Evolutionary conservation across 2,888 invertebrate species (phyloP), one percentile per base, ranked within the genome.

Genomic region (Mythimna loreyi): DNA sequence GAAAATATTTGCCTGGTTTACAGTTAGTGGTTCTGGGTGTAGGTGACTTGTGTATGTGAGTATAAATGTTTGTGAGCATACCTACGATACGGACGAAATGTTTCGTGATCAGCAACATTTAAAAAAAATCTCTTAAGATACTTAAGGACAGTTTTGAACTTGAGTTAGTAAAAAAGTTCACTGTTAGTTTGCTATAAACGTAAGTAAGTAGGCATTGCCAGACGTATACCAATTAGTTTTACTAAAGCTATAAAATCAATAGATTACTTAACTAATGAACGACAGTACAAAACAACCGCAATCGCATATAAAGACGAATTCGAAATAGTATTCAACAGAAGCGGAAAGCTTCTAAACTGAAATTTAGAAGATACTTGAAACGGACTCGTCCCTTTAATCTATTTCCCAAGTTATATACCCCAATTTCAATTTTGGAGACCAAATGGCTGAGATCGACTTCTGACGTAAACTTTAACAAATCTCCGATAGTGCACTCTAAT

Each of bases 401-500:
- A 60, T 49, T 58, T 47, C 57, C 28, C 8, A 60, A 78, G 45
- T 56, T 47, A 33, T 45, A 47, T 67, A 21, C 19, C 49, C 52
- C n/a, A 36, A 66, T 49, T 72, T 66, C 21, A 67, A 66, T 72
- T 76, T 66, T 66, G 50, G 45, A 40, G 59, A 61, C 47, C 52
- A 59, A 73, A 74, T 80, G 58, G 69, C 52, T 64, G 64, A 73
- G 75, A 78, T 55, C 64, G 64, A 71, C 28, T 66, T 55, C 33
- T 11, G 47, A 30, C n/a, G 58, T 52, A 72, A 80, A 76, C 65
- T 63, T 71, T 66, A 71, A 80, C 50, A 72, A 66, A 60, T 76
- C 66, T 57, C 55, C 57, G 71, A 60, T 66, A 80, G 71, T 77
- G 80, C 77, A 71, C 66, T 76, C 63, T 78, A 78, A 80, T 78